These are phyloP conservation scores for Ypsolopha scabrella DNA, from an alignment of 2,888 invertebrate genomes.

Conservation along the genomic window DNA sequence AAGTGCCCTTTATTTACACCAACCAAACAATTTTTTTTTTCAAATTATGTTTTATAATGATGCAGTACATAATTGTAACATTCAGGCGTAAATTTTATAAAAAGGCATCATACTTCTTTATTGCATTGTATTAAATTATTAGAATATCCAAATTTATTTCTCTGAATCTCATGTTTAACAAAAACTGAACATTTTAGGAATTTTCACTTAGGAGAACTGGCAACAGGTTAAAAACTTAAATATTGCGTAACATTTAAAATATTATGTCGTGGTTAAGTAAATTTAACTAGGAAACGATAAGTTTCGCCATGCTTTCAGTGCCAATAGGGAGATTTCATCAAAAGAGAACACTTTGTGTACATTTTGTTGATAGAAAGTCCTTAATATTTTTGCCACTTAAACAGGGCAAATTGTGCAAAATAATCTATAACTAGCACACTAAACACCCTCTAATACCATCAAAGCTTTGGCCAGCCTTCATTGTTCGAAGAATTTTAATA, in stretches of 20 bases:
- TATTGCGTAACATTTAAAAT: constrained; percentile 26
- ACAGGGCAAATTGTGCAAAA: constrained; percentile 19
- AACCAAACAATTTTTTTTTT: not conserved
- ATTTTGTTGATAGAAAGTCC: constrained; percentile 2
- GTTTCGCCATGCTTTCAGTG: constrained; percentile 19
- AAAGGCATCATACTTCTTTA: constrained; percentile 6
- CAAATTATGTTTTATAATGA: not conserved
- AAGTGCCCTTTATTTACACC: constrained; percentile 20
- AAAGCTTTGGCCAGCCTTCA: constrained; percentile 1
- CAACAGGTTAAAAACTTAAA: constrained; percentile 32
- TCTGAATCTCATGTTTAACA: not conserved
- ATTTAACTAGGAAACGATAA: constrained; percentile 36
- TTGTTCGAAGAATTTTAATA: not conserved
- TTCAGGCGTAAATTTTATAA: not conserved
- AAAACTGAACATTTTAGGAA: not conserved
- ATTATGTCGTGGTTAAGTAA: constrained; percentile 37
- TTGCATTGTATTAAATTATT: constrained; percentile 6
- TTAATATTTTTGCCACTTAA: constrained; percentile 17
- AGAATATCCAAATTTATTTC: not conserved
- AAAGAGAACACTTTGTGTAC: constrained; percentile 32
- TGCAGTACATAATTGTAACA: not conserved
- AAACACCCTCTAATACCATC: constrained; percentile 17
- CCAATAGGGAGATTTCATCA: constrained; percentile 15
- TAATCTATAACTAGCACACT: constrained; percentile 21
- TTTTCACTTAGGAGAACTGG: not conserved